Evolutionary conservation across 2,113 vertebrate species (phyloP).

Genomic region (Amphilophus citrinellus): DNA sequence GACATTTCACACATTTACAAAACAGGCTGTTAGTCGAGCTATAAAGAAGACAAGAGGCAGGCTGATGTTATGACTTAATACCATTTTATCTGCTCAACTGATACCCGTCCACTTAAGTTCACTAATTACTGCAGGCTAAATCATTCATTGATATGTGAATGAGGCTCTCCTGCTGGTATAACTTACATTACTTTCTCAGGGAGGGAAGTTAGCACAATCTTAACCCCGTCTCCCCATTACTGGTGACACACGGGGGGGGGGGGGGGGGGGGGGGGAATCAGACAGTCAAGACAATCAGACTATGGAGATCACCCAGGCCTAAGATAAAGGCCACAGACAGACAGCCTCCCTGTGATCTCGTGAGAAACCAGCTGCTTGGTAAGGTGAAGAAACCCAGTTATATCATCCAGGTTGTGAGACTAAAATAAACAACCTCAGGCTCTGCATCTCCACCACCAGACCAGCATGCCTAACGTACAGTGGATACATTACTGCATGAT

Average conservation of each 20-base stretch:
- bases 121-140: conserved; percentile 6
- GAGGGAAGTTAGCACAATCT: background rate
- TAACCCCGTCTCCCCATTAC: no score
- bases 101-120: conserved; percentile 3
- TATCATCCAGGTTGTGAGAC: background rate
- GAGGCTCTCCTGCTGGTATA: background rate
- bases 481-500: no score
- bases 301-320: background rate
- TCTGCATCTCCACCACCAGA: background rate
- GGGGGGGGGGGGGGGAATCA: no score
- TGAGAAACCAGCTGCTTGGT: background rate
- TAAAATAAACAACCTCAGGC: no score
- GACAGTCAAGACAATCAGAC: background rate
- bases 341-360: no score
- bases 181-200: background rate
- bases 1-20: background rate
- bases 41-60: background rate
- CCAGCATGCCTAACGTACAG: background rate
- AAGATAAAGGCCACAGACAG: background rate
- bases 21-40: background rate
- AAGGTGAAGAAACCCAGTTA: background rate
- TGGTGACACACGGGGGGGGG: no score
- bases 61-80: conserved; percentile 2
- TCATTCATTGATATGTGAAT: background rate
- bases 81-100: background rate